Conservation (phyloP, 2,113 vertebrate genomes). For the Chloropsis hardwickii region DNA sequence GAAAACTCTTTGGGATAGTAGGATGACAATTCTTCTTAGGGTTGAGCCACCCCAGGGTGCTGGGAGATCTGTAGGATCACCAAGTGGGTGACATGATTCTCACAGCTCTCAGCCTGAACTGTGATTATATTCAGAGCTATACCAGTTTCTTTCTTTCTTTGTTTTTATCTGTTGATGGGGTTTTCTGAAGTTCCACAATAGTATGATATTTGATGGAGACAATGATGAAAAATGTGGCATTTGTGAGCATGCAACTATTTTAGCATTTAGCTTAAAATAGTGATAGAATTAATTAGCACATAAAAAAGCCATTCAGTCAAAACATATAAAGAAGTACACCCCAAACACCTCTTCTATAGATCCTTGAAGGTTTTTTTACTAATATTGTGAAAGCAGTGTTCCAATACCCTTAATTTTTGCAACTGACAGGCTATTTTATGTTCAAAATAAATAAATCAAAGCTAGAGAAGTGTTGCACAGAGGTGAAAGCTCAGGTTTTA, state of each 20-base stretch:
- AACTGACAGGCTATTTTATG: background rate
- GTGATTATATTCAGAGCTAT: background rate
- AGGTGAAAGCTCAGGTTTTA: constrained; percentile 3
- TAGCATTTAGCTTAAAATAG: background rate
- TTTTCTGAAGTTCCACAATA: background rate
- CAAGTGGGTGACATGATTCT: background rate
- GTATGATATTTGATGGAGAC: background rate
- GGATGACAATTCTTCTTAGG: background rate
- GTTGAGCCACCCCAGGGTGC: background rate
- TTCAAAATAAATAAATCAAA: constrained; percentile 5
- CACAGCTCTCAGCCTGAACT: background rate
- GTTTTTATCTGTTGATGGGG: background rate
- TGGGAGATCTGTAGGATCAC: background rate
- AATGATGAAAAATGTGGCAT: background rate
- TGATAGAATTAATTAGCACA: background rate
- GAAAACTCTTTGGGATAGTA: background rate
- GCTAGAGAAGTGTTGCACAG: background rate
- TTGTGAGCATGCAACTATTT: background rate
- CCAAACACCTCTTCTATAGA: background rate
- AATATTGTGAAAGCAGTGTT: background rate
- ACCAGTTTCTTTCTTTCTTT: background rate
- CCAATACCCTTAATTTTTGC: background rate
- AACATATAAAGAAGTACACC: background rate
- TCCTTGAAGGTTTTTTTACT: background rate
- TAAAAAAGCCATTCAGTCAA: background rate